Percentiles rank a stretch among this genome's conserved stretches.
Evolutionary conservation across 1,140 invertebrate species (phyloP).

Genomic region (Drosophila ananassae): DNA sequence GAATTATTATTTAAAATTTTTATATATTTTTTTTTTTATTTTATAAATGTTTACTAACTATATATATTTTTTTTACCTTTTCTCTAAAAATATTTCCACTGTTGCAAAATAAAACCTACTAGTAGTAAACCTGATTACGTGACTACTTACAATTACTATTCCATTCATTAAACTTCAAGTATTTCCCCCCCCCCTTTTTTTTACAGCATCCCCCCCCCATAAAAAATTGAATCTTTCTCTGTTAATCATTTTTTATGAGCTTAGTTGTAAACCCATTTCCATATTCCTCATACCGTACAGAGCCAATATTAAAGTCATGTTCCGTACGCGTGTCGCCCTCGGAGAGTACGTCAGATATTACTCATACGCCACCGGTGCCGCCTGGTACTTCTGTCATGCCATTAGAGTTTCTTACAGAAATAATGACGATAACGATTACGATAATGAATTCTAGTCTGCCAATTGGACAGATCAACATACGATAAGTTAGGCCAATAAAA

Average conservation of each 20-base stretch:
- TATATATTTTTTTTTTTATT: background rate
- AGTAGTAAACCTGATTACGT: background rate
- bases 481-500: constrained; percentile 19
- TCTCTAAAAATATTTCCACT: background rate
- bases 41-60: background rate
- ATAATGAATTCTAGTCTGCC: background rate
- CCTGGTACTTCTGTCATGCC: constrained; percentile 7
- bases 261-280: background rate
- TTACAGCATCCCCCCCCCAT: background rate
- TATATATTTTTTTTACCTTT: background rate
- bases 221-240: background rate
- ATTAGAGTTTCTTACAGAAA: constrained; percentile 26
- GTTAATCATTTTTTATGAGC: background rate
- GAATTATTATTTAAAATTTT: too few relatives aligned
- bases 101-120: too few relatives aligned
- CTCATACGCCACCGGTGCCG: constrained; percentile 63
- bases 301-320: constrained; percentile 7
- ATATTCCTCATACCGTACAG: background rate
- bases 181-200: background rate
- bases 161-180: background rate
- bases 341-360: constrained; percentile 53
- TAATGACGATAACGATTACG: constrained; percentile 18
- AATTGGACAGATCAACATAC: constrained; percentile 43
- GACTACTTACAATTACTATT: background rate
- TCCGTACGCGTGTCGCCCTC: constrained; percentile 14